Conservation (phyloP, 2,888 invertebrate species). For the Trichogramma dendrolimi region DNA sequence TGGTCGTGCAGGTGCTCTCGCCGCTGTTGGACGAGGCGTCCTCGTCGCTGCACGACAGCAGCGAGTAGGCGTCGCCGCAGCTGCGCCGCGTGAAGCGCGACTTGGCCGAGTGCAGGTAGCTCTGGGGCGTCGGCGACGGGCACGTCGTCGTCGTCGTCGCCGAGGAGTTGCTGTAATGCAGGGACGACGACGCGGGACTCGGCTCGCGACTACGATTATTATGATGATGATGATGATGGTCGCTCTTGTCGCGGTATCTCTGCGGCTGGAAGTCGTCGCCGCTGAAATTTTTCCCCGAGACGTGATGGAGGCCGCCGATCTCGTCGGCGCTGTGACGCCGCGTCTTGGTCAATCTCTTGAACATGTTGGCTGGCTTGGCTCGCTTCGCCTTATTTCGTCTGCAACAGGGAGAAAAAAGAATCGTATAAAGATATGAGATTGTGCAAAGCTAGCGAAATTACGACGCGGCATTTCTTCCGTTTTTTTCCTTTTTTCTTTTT, state of each 20-base stretch:
- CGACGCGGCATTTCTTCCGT: too few relatives aligned
- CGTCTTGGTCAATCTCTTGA: conserved; percentile 64
- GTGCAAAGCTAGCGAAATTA: too few relatives aligned
- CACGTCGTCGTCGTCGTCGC: conserved; percentile 57
- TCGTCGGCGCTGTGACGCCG: conserved; percentile 64
- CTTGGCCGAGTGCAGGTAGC: conserved; percentile 32
- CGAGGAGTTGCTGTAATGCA: conserved; percentile 58
- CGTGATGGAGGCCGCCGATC: conserved; percentile 51
- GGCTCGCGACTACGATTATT: too few relatives aligned
- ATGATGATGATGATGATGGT: too few relatives aligned
- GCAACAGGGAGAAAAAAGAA: too few relatives aligned
- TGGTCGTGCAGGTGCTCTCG: conserved; percentile 9
- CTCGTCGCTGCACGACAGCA: conserved; percentile 33
- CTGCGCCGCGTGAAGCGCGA: conserved; percentile 44
- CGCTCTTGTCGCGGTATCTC: too few relatives aligned
- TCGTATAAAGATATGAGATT: too few relatives aligned
- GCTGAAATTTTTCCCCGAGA: neutral
- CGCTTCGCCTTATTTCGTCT: too few relatives aligned
- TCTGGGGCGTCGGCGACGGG: conserved; percentile 35
- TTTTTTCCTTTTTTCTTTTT: too few relatives aligned
- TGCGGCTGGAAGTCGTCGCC: neutral
- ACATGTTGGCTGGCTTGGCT: conserved; percentile 36
- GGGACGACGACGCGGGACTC: too few relatives aligned
- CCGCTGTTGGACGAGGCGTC: conserved; percentile 21
- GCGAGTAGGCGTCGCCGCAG: conserved; percentile 43